Evolutionary conservation across 2,888 invertebrate genomes (phyloP).

Genomic region (Carcina quercana): DNA sequence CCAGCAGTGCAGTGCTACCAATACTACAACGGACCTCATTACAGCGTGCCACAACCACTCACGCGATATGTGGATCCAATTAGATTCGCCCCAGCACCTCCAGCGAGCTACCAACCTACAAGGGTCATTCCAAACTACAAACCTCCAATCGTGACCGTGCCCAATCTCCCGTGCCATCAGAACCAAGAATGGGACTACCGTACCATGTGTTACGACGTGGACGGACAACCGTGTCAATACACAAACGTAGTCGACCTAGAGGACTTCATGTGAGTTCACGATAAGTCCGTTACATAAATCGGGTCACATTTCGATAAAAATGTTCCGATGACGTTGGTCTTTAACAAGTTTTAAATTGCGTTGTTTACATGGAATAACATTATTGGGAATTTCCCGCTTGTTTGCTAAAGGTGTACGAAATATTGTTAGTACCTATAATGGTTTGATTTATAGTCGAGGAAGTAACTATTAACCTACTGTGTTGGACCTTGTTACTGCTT

Average conservation of each 20-base stretch:
- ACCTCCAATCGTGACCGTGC: conserved; percentile 29
- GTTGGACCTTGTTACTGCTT: no score
- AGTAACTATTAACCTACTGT: neutral
- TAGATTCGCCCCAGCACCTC: conserved; percentile 25
- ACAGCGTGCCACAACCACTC: no score
- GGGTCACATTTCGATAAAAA: neutral
- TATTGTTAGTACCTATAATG: no score
- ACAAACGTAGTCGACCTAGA: conserved; percentile 80
- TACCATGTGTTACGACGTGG: conserved; percentile 78
- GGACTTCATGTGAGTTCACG: conserved; percentile 81
- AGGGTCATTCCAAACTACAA: no score
- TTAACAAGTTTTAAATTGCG: no score
- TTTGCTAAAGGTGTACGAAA: no score
- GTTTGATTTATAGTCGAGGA: neutral
- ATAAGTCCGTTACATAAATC: conserved; percentile 2
- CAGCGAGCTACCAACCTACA: conserved; percentile 17
- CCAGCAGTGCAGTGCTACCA: conserved; percentile 44
- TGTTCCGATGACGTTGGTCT: neutral
- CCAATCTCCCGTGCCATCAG: conserved; percentile 65
- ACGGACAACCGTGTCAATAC: conserved; percentile 79
- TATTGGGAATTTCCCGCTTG: no score
- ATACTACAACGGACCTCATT: no score
- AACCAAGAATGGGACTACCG: conserved; percentile 76
- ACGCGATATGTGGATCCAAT: no score
- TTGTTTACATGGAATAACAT: no score